phyloP scores from a whole-genome alignment of 2,797 vertebrate genomes.

The Pterois miles region DNA sequence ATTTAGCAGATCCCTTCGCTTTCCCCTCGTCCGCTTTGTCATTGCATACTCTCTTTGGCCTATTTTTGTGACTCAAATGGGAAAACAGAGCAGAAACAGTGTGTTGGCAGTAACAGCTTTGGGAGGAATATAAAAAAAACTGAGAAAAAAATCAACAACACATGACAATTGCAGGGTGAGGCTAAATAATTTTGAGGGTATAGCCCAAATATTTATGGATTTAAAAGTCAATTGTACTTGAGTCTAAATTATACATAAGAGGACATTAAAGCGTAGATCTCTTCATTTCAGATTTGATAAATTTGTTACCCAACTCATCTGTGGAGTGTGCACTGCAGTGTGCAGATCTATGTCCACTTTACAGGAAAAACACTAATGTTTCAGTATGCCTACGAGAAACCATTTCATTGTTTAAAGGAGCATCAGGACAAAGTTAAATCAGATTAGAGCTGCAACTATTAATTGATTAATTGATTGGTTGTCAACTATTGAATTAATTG shows the following conservation, averaged over 20 bases:
- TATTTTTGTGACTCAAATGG: slow-evolving; percentile 27
- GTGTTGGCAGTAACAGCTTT: slow-evolving; percentile 13
- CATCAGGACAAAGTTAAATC: background rate
- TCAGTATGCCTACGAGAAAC: background rate
- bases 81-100: slow-evolving; percentile 12
- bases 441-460: too few relatives aligned
- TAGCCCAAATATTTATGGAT: background rate
- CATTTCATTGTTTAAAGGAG: background rate
- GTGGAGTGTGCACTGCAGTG: background rate
- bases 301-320: background rate
- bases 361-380: background rate
- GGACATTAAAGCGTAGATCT: background rate
- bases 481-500: too few relatives aligned
- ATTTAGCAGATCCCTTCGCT: background rate
- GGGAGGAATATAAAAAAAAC: slow-evolving; percentile 2
- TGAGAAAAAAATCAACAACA: background rate
- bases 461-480: too few relatives aligned
- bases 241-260: background rate
- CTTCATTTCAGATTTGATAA: background rate
- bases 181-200: background rate
- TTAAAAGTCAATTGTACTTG: background rate
- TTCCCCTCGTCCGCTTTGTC: background rate
- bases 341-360: background rate
- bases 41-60: slow-evolving; percentile 7
- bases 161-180: background rate